Base-by-base conservation (phyloP, 2,888 invertebrate genomes). In the Abrostola tripartita region DNA sequence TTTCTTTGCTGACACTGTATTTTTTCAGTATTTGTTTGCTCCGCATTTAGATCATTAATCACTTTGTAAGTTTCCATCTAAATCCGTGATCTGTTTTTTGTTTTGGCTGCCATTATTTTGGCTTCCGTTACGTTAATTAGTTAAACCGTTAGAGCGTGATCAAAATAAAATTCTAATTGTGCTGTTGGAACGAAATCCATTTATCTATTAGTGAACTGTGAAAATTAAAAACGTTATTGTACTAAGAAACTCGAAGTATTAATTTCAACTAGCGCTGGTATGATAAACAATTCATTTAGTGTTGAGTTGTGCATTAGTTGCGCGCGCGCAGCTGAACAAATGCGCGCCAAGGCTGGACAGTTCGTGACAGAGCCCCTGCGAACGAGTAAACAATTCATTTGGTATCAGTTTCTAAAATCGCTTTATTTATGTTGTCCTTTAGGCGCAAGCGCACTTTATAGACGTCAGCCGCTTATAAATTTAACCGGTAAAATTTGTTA, bases 261-360 rank as follows among this genome's bases (percentile, higher is more conserved):
- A 71, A 71, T 78, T 68, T 69, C 76, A 74, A 74, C 49, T 55
- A 67, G 52, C 61, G 63, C 59, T 54, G 74, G 65, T 69, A 76
- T 79, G 76, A 65, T 71, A 79, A 78, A 76, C 76, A 76, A 78
- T 79, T 76, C 73, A 72, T 68, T 72, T 66, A 68, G 74, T 71
- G 62, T 71, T 57, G 71, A 76, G 65, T 66, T 65, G 69, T 68
- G 79, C 74, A 78, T 71, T 70, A 68, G 64, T 62, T 68, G 72
- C 61, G 58, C 54, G 60, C 68, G 74, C 73, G 84, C 90, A 90
- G 90, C 90, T 90, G 90, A 81, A 83, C 84, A 89, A 90, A 89
- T 85, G 83, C 81, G 72, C 80, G 76, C 79, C 87, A 89, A 88
- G 90, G 89, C 82, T 85, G 81, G 74, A 76, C 79, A 69, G 72